A percentile compares a stretch with the other conserved stretches of the same genome.
Evolutionary conservation across 2,888 invertebrate genomes (phyloP).

Genomic region (Drosophila mercatorum): DNA sequence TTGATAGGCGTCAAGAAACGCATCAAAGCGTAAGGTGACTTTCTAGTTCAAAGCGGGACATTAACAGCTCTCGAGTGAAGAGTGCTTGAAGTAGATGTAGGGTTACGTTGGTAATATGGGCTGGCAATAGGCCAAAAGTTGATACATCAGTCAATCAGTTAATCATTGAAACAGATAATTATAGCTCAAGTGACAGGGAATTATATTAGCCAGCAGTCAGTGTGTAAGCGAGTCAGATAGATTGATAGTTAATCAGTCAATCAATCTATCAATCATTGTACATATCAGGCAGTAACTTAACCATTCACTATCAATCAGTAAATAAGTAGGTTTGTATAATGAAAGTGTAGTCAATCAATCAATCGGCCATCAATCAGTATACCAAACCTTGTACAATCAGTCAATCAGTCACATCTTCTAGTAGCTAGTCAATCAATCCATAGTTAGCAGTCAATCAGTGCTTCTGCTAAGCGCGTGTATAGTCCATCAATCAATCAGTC

Average conservation of each 20-base stretch:
- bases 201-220: not conserved
- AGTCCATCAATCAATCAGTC: not conserved
- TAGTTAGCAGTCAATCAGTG: too few relatives aligned
- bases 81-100: not conserved
- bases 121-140: too few relatives aligned
- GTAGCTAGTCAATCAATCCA: too few relatives aligned
- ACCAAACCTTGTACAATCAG: too few relatives aligned
- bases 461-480: not conserved
- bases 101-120: not conserved
- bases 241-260: not conserved
- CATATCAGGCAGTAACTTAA: not conserved
- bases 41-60: slow-evolving; percentile 63
- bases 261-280: not conserved
- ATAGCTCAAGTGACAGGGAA: too few relatives aligned
- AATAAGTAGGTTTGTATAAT: too few relatives aligned
- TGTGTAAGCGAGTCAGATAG: not conserved
- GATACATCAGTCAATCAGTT: too few relatives aligned
- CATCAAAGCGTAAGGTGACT: slow-evolving; percentile 70
- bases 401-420: too few relatives aligned
- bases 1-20: slow-evolving; percentile 77
- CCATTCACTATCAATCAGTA: too few relatives aligned
- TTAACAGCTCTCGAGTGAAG: slow-evolving; percentile 9
- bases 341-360: not conserved
- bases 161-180: too few relatives aligned
- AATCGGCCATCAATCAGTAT: not conserved